Base-by-base conservation (phyloP, 2,113 vertebrate genomes). In the Emberiza fucata region DNA sequence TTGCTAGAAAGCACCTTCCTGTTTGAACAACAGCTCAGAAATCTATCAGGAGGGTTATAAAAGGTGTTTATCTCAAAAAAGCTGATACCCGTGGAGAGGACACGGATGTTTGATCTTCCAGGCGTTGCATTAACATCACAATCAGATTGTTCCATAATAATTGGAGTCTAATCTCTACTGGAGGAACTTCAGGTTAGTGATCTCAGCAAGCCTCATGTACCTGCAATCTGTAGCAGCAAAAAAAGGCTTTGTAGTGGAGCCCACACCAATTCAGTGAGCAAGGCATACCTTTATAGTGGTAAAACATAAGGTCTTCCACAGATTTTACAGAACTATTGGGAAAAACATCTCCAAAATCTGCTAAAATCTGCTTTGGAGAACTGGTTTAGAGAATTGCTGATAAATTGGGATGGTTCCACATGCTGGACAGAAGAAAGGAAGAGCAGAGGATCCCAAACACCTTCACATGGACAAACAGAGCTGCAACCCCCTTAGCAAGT, bases 1-100 rank as follows among this genome's bases (percentile, higher is more conserved):
- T 44, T 88, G 59, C 47, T 88, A 82, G 76, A 94, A 95, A 92
- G 71, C 42, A 53, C 45, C 63, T 66, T 95, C 79, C 79, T 75
- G 39, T 65, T 88, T 69, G 82, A 90, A 28, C 31, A 79, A 21
- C 64, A 77, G 68, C 72, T 92, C 27, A 15, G 88, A 77, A 92
- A 70, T 50, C 69, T 78, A 66, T 63, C 68, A 86, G 60, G 14
- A 86, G 29, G 63, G 86, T 70, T 63, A 56, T 92, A 93, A 92
- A 95, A 83, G 37, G 64, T 28, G 13, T 81, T 96, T 88, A 78
- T 88, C 82, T 93, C 8, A 0, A 42, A 63, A 92, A 93, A 48
- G 7, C 23, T 9, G 42, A 72, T 60, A 65, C 12, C 22, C 2
- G 0, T n/a, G 35, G 84, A 59, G 21, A 90, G 77, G 33, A 88